Base-by-base conservation (phyloP, 2,113 vertebrate species). In the Podocnemis expansa region DNA sequence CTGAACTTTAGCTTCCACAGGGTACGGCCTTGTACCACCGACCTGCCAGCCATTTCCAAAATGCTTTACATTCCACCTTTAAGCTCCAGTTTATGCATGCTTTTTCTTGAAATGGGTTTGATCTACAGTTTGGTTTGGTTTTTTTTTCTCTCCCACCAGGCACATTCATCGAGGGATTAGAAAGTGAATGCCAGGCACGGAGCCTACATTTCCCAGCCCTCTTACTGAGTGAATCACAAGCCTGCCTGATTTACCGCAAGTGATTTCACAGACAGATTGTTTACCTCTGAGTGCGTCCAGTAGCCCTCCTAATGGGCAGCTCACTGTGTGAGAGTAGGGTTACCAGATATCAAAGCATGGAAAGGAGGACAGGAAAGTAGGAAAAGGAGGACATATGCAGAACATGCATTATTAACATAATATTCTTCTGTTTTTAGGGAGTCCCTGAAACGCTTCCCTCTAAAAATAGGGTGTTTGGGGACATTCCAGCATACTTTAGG, bases 11-110 rank as follows among this genome's bases (percentile, higher is more conserved):
- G n/a, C 75, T 16, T 83, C 22, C 80, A 34, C 73, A 43, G 5
- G 24, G 41, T 12, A 41, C 4, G 76, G 47, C 83, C 0, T 8
- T 55, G 78, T 80, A 70, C 24, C 80, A 10, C 70, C 1, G 0
- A 0, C 2, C 6, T 4, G 24, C 58, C 43, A 12, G 0, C 21
- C 67, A 55, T 22, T 1, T 76, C 92, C 85, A 78, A 11, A 8
- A 92, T 60, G 3, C 10, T 22, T 92, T 45, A 9, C 93, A 90
- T 91, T 83, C 94, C 89, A 82, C 31, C 38, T 22, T 79, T 88
- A 6, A 92, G 67, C 95, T 41, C 89, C 90, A n/a, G 60, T 82
- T 79, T 88, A 89, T 41, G 34, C 6, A 47, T 45, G 13, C 60
- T 56, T 52, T 56, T 67, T 47, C 67, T 34, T 4, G 31, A 73